Evolutionary conservation across 2,888 invertebrate genomes (phyloP), one percentile per base, ranked within the genome.

Genomic region (Brachycybe producta): DNA sequence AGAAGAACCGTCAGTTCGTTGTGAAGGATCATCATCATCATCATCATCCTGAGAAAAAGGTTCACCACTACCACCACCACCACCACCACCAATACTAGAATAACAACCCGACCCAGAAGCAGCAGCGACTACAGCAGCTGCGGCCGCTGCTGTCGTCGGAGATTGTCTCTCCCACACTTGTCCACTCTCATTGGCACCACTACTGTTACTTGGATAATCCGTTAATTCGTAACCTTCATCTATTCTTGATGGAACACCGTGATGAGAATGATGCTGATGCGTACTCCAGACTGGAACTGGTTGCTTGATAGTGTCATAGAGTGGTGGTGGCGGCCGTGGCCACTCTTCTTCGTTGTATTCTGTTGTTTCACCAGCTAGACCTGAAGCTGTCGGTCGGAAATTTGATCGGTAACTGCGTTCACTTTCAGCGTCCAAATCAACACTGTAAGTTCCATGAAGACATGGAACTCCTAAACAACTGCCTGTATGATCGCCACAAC

Each of bases 391-490:
- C 1, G 49, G 49, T 8, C 49, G 23, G 19, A 49, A 28, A 36
- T 49, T 49, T 15, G 47, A 24, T 8, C 49, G 27, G 30, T 49
- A 45, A 24, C 51, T 45, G 5, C 45, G 36, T 28, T 51, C 51
- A 38, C 51, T 51, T 17, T 32, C 43, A 27, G 23, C 38, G 28
- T 51, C 51, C 15, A 26, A 38, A 15, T 49, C 49, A 26, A 26
- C 27, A n/a, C 43, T 27, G 23, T 42, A 42, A 13, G 32, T 7
- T 15, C 34, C 41, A 17, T 35, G 32, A 24, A 51, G 19, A 28
- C 51, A 51, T n/a, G 44, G 51, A 24, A 51, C 51, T 15, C 51
- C 45, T 21, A 44, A 15, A 13, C 44, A 51, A 30, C 51, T 45
- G 3, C 51, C 43, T 3, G 40, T 3, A 13, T 38, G 38, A 34